phyloP scores from a whole-genome alignment of 2,797 vertebrate species.

The Microhierax caerulescens region DNA sequence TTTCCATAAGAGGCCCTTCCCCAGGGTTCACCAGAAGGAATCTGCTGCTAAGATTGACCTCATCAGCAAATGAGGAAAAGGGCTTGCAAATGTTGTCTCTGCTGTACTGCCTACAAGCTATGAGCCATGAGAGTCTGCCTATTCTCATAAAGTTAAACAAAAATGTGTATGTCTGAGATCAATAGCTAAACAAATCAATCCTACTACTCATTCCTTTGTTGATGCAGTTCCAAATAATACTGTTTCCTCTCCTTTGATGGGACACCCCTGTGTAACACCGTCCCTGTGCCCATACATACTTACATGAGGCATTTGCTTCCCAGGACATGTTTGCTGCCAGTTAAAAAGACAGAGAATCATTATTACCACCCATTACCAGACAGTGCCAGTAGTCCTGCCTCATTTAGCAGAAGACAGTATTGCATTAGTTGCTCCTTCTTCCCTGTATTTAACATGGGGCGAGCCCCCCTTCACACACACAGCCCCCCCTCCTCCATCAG shows the following conservation, averaged over 20 bases:
- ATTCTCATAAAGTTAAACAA: neutral
- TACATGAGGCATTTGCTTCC: neutral
- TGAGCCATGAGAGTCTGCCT: neutral
- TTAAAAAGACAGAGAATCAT: neutral
- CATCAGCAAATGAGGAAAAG: neutral
- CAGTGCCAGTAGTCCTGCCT: neutral
- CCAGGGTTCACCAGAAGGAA: neutral
- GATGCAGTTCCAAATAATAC: neutral
- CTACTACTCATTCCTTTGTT: neutral
- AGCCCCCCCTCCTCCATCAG: neutral
- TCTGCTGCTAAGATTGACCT: neutral
- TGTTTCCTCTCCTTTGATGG: neutral
- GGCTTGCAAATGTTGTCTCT: neutral
- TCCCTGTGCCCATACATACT: neutral
- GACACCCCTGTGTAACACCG: neutral
- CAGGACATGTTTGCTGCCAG: neutral
- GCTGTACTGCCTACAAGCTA: neutral
- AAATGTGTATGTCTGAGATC: neutral
- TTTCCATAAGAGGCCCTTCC: neutral
- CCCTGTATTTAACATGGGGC: neutral
- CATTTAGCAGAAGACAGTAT: neutral
- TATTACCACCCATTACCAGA: neutral
- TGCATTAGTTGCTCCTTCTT: neutral
- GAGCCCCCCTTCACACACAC: neutral
- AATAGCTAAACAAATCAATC: constrained; percentile 4